Conservation (phyloP, 1,140 invertebrate genomes). For the Hydropsyche tenuis region DNA sequence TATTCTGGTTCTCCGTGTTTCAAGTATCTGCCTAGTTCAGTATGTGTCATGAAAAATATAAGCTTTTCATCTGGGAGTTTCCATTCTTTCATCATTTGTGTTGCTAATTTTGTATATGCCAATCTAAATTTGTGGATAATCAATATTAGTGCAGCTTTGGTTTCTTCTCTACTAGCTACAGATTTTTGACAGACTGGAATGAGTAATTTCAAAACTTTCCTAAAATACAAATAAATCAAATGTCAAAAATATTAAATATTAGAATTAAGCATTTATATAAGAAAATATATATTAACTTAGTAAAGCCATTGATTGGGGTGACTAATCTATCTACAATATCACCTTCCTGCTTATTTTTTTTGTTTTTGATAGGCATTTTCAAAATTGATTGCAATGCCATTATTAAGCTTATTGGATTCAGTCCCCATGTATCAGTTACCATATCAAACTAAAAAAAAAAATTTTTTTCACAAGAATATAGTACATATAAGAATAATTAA, state of each 20-base stretch:
- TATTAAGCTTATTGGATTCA: conserved; percentile 69
- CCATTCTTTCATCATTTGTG: conserved; percentile 67
- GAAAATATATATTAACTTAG: conserved; percentile 54
- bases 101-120: conserved; percentile 66
- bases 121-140: conserved; percentile 68
- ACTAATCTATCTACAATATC: conserved; percentile 60
- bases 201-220: conserved; percentile 34
- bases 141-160: conserved; percentile 70
- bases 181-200: conserved; percentile 61
- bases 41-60: conserved; percentile 72
- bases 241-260: conserved; percentile 11
- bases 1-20: conserved; percentile 63
- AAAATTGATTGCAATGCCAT: conserved; percentile 66
- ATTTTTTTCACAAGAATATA: background rate
- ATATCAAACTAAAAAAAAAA: conserved; percentile 69
- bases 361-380: conserved; percentile 43
- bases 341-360: conserved; percentile 50
- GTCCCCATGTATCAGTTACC: conserved; percentile 69
- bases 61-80: conserved; percentile 70
- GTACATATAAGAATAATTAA: background rate
- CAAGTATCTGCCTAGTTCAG: conserved; percentile 70
- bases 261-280: conserved; percentile 4
- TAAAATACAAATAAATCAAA: conserved; percentile 17
- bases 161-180: conserved; percentile 70
- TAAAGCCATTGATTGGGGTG: conserved; percentile 59